These are phyloP conservation scores for Tromatobia lineatoria DNA, from an alignment of 2,888 invertebrate genomes.

Conservation along the genomic window DNA sequence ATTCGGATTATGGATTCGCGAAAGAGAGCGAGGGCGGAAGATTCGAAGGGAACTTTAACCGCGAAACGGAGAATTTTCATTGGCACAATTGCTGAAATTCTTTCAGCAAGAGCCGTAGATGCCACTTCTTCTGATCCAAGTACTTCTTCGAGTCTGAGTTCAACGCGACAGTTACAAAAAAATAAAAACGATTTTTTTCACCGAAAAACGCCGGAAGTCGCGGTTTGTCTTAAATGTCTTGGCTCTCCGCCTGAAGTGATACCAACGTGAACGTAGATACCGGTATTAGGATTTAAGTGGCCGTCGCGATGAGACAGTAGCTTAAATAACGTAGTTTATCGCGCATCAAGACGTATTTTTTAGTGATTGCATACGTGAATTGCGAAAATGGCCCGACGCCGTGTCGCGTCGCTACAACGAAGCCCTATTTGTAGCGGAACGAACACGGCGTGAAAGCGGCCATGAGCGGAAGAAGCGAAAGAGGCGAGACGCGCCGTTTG, in stretches of 20 bases:
- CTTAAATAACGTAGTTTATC: slow-evolving; percentile 36
- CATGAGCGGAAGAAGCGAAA: neutral
- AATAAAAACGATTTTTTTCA: neutral
- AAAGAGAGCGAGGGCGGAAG: slow-evolving; percentile 49
- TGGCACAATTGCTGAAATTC: neutral
- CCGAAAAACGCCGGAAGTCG: slow-evolving; percentile 16
- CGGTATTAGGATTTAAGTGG: slow-evolving; percentile 58
- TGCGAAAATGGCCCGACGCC: neutral
- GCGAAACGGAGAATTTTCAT: neutral
- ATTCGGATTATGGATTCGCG: slow-evolving; percentile 8
- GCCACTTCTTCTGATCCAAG: neutral
- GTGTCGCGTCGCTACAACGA: slow-evolving; percentile 43
- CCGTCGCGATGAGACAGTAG: slow-evolving; percentile 33
- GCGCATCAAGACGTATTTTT: slow-evolving; percentile 48
- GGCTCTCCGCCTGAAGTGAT: slow-evolving; percentile 58
- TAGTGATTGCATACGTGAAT: slow-evolving; percentile 4
- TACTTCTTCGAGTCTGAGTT: slow-evolving; percentile 15
- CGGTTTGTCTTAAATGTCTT: slow-evolving; percentile 37
- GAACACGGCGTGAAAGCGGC: slow-evolving; percentile 18
- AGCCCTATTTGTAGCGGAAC: slow-evolving; percentile 53
- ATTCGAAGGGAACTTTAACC: slow-evolving; percentile 6
- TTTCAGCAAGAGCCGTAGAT: neutral
- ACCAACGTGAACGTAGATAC: slow-evolving; percentile 58
- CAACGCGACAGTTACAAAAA: slow-evolving; percentile 20
- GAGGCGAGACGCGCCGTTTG: slow-evolving; percentile 37